Evolutionary conservation across 2,113 vertebrate species (phyloP).

Genomic region (Psilopsiagon aurifrons): DNA sequence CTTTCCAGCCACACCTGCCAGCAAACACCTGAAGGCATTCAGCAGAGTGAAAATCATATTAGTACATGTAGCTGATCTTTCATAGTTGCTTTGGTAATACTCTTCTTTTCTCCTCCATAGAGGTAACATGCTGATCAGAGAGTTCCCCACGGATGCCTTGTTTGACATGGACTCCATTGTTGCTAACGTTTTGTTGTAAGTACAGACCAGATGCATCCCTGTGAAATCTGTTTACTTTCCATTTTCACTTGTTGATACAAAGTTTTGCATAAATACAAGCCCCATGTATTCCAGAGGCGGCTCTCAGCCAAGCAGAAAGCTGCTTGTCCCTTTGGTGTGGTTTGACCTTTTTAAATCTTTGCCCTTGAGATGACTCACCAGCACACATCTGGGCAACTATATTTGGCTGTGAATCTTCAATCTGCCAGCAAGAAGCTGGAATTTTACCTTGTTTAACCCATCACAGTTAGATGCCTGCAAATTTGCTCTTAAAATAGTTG

Average conservation of each 20-base stretch:
- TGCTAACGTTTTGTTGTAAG: conserved; percentile 94
- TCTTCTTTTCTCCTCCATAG: conserved; percentile 66
- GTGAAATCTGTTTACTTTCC: background rate
- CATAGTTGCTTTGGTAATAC: background rate
- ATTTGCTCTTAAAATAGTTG: background rate
- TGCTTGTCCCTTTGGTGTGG: background rate
- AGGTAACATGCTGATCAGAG: conserved; percentile 80
- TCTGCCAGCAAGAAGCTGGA: background rate
- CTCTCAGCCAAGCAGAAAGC: background rate
- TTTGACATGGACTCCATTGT: conserved; percentile 90
- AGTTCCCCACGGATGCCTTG: conserved; percentile 87
- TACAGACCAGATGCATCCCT: background rate
- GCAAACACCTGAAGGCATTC: background rate
- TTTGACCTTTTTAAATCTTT: background rate
- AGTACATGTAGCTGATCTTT: fast-evolving
- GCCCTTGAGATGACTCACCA: background rate
- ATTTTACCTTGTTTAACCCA: background rate
- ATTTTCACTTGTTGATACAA: background rate
- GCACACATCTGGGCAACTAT: background rate
- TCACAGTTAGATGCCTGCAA: background rate
- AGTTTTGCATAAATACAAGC: background rate
- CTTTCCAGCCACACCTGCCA: background rate
- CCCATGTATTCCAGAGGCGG: background rate
- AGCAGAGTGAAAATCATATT: background rate
- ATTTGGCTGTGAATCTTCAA: background rate